Base-by-base conservation (phyloP, 2,888 invertebrate species). In the Xestia rhomboidea region DNA sequence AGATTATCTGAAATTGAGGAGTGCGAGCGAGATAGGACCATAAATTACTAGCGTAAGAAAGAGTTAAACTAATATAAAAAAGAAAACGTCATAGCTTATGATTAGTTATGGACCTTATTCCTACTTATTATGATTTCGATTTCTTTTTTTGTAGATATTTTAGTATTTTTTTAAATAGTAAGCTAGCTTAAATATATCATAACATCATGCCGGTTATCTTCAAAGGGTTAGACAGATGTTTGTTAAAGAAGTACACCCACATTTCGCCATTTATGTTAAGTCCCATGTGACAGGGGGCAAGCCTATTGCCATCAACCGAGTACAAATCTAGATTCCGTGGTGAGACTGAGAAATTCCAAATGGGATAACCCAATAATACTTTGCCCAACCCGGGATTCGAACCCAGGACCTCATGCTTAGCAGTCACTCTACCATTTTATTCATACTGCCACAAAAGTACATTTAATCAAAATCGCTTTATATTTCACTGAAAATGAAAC, bases 1-100 rank as follows among this genome's bases (percentile, higher is more conserved):
- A 63, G 70, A 68, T 79, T 83, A 74, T 62, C 57, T 70, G 27
- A 68, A 81, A 70, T 68, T 68, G 54, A 49, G 70, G 54, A 82
- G 67, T 71, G 54, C 34, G 66, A 54, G 41, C 18, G 15, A 41
- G 41, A 68, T 34, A 62, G 41, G 27, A 54, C n/a, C 6, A 44
- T 68, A 70, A 57, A 64, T 64, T 64, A 57, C 18, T 34, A 44
- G 24, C 10, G 4, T 49, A 57, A 41, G n/a, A 63, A 74, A 63
- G 54, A 30, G 46, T 13, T 60, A 62, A 1, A 49, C 18, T 72
- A 27, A 34, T 60, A 73, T 34, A 18, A 46, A 73, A 51, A 79
- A n/a, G n/a, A 51, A 79, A 44, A 27, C 3, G 18, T 24, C n/a
- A 34, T 24, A 62, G 30, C 4, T 79, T 78, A 60, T 46, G 30